A percentile compares a stretch with the other conserved stretches of the same genome.
These are phyloP conservation scores for Machaerirhynchus nigripectus DNA, from an alignment of 2,113 vertebrate species.

Conservation along the genomic window DNA sequence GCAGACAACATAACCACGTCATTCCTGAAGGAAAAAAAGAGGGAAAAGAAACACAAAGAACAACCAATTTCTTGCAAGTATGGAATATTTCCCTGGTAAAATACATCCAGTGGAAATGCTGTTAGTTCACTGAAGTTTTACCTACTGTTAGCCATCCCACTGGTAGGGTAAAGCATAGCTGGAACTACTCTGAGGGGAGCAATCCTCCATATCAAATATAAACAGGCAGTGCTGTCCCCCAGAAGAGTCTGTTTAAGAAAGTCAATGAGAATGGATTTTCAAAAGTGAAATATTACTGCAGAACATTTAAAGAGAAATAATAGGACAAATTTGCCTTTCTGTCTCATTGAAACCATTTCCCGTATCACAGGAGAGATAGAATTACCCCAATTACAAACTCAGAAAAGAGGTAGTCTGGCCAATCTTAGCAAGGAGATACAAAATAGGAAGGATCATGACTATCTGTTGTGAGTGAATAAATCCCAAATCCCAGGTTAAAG, in stretches of 20 bases:
- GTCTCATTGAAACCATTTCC: not conserved
- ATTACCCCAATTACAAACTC: not conserved
- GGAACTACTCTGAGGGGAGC: not conserved
- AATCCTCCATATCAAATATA: not conserved
- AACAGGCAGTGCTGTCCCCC: not conserved
- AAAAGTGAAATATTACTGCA: not conserved
- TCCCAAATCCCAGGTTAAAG: not conserved
- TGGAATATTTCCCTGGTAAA: not conserved
- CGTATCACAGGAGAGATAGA: fast-evolving
- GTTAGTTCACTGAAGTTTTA: not conserved
- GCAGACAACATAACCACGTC: not conserved
- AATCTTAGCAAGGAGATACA: not conserved
- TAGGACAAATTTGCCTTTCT: not conserved
- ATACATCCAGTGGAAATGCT: not conserved
- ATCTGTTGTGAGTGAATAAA: not conserved
- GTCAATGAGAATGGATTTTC: not conserved
- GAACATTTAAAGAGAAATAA: not conserved
- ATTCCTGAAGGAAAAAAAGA: fast-evolving
- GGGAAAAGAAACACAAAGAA: not conserved
- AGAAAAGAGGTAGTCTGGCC: not conserved
- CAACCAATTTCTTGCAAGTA: not conserved
- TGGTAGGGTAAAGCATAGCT: not conserved
- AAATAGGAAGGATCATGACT: not conserved
- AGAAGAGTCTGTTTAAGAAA: not conserved
- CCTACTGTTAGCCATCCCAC: not conserved